These are phyloP conservation scores for Allophyes oxyacanthae DNA, from an alignment of 2,888 invertebrate genomes.

Conservation along the genomic window DNA sequence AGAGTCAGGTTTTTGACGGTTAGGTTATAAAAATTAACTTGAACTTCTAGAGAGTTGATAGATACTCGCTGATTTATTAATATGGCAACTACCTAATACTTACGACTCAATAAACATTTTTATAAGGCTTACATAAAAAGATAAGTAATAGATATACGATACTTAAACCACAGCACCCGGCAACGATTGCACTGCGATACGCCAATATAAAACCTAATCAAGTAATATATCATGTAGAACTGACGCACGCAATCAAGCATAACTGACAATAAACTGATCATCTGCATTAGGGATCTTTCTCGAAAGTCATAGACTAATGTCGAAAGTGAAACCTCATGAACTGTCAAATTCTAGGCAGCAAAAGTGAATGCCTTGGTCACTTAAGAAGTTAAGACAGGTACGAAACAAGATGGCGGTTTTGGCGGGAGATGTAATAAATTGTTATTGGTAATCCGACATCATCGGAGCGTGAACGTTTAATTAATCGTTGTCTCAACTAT, in stretches of 20 bases:
- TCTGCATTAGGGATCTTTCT: constrained; percentile 42
- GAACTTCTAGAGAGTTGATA: no score
- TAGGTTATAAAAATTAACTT: no score
- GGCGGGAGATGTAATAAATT: constrained; percentile 49
- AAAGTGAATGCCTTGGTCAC: constrained; percentile 51
- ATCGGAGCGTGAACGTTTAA: constrained; percentile 50
- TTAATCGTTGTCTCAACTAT: constrained; percentile 52
- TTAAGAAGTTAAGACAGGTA: constrained; percentile 40
- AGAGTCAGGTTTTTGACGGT: no score
- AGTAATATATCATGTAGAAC: constrained; percentile 43
- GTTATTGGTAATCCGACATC: constrained; percentile 53
- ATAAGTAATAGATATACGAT: neutral
- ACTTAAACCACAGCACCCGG: constrained; percentile 11
- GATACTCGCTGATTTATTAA: no score
- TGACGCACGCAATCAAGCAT: constrained; percentile 37
- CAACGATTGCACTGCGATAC: constrained; percentile 12
- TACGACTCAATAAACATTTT: no score
- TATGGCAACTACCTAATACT: no score
- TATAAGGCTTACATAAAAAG: no score
- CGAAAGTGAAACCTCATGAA: constrained; percentile 55
- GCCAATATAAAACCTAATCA: constrained; percentile 27
- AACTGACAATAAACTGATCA: constrained; percentile 37
- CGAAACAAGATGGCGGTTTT: constrained; percentile 52
- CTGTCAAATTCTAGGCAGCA: constrained; percentile 53
- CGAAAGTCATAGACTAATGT: no score